phyloP scores from a whole-genome alignment of 2,797 vertebrate genomes.

The Telmatherina bonti region DNA sequence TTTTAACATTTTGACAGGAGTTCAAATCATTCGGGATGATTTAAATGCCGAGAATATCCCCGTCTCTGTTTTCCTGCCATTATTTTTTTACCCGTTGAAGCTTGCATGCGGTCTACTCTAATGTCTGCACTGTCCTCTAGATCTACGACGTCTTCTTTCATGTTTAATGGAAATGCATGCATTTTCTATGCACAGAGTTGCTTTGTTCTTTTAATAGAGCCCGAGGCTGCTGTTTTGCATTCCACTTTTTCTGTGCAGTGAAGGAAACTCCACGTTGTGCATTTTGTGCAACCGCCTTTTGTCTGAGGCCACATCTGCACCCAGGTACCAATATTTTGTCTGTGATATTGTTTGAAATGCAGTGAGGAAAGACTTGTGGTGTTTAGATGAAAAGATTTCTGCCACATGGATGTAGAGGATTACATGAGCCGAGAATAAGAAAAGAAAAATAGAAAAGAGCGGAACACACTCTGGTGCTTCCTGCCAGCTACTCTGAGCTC shows the following conservation, averaged over 20 bases:
- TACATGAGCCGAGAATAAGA: neutral
- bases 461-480: neutral
- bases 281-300: conserved; percentile 40
- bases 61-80: conserved; percentile 35
- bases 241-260: conserved; percentile 42
- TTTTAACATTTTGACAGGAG: conserved; percentile 6
- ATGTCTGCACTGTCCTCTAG: conserved; percentile 27
- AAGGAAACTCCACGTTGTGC: conserved; percentile 30
- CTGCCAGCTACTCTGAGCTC: conserved; percentile 75
- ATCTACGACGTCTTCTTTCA: conserved; percentile 49
- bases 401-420: conserved; percentile 38
- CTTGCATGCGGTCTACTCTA: conserved; percentile 73
- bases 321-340: conserved; percentile 38
- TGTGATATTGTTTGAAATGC: conserved; percentile 32
- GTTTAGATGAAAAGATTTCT: conserved; percentile 33
- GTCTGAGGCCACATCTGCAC: conserved; percentile 31
- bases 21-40: conserved; percentile 18
- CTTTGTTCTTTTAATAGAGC: conserved; percentile 43
- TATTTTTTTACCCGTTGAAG: too few relatives aligned
- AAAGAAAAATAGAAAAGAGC: neutral
- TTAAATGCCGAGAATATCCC: conserved; percentile 32
- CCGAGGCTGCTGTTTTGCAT: conserved; percentile 22
- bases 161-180: conserved; percentile 77
- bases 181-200: conserved; percentile 50
- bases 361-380: conserved; percentile 25